Evolutionary conservation across 2,888 invertebrate genomes (phyloP), one percentile per base, ranked within the genome.

Genomic region (Eilema caniola): DNA sequence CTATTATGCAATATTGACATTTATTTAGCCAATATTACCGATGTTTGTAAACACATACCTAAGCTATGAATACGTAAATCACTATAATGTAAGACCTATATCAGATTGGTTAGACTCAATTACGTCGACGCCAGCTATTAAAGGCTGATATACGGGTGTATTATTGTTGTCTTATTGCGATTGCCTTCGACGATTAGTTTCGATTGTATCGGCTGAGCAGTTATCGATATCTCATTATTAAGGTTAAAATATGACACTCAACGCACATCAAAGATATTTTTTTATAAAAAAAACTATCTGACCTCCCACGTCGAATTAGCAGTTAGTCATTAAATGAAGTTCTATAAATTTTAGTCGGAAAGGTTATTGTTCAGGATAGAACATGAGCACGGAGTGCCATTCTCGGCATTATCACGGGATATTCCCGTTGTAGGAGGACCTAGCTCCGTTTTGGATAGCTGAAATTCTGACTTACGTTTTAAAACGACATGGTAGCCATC

Each of bases 61-160:
- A 33, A 33, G 7, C 8, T 84, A 84, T 81, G 84, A 79, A 81
- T 79, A 77, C 83, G 82, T 90, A 88, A 89, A 88, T 90, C 88
- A 87, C 80, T 80, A 72, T 86, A 89, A 88, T 86, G 84, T 85
- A 80, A 84, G 82, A 76, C 79, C 83, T 74, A 81, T 87, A 89
- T 90, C 85, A 86, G 87, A 91, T 92, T 88, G 89, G 85, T 84
- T 83, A 79, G 83, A 89, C 88, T 93, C 89, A 89, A 92, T 92
- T 90, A 91, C 86, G 84, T 81, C 79, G 83, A 86, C 86, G 87
- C 84, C 74, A 86, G 87, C 92, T 89, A 91, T 92, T 91, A 92
- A 85, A 74, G 79, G 66, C 76, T 90, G 88, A 92, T 90, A 89
- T 92, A 92, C 86, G 87, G 86, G 84, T 81, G 78, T 84, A 85